Evolutionary conservation across 2,113 vertebrate species (phyloP).

Genomic region (Mesoclemmys tuberculata): DNA sequence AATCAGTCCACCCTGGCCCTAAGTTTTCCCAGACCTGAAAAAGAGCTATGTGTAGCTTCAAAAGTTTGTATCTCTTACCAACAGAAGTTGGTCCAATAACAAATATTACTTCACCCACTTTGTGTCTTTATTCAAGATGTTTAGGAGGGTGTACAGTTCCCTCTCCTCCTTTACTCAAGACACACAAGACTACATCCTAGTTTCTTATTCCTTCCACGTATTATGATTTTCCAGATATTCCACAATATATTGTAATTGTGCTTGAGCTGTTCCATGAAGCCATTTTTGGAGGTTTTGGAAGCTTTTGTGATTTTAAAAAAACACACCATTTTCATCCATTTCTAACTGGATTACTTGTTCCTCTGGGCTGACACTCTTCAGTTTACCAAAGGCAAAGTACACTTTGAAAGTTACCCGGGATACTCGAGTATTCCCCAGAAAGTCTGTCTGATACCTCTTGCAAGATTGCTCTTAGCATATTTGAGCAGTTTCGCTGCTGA

Average conservation of each 20-base stretch:
- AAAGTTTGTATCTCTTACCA: too few species aligned
- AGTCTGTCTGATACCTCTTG: not conserved
- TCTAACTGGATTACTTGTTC: not conserved
- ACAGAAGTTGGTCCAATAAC: too few species aligned
- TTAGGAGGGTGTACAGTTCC: too few species aligned
- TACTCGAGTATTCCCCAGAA: not conserved
- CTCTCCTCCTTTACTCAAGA: too few species aligned
- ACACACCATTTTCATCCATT: not conserved
- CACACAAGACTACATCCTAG: too few species aligned
- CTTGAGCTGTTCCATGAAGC: not conserved
- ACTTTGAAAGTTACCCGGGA: not conserved
- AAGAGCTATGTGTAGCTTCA: too few species aligned
- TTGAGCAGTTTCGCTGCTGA: not conserved
- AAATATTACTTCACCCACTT: too few species aligned
- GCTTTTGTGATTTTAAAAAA: not conserved
- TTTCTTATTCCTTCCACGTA: not conserved
- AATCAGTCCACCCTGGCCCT: too few species aligned
- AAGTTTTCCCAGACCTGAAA: too few species aligned
- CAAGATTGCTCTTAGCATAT: not conserved
- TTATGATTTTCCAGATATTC: not conserved
- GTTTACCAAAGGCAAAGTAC: not conserved
- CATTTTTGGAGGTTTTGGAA: not conserved
- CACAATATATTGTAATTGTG: not conserved
- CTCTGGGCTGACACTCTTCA: too few species aligned
- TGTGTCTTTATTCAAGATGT: too few species aligned